Evolutionary conservation across 2,113 vertebrate genomes (phyloP).

Genomic region (Xiphophorus couchianus): DNA sequence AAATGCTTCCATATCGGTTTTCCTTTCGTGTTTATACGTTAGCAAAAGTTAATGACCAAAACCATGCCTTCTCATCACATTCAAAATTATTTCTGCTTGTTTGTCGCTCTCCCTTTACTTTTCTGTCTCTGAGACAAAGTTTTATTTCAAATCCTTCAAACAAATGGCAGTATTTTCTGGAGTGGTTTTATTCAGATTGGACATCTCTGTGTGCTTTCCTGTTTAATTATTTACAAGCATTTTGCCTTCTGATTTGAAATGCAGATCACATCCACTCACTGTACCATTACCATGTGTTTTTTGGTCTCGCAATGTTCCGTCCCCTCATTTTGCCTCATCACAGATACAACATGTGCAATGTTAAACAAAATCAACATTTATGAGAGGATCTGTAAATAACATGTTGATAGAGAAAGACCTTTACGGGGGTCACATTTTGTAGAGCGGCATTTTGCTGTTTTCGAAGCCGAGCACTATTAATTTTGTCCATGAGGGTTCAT

Average conservation of each 20-base stretch:
- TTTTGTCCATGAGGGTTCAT: slow-evolving; percentile 35
- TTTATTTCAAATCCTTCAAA: slow-evolving; percentile 18
- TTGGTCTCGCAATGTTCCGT: slow-evolving; percentile 10
- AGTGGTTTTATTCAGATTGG: slow-evolving; percentile 43
- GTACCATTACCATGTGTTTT: neutral
- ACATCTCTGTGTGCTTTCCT: slow-evolving; percentile 45
- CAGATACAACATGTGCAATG: slow-evolving; percentile 46
- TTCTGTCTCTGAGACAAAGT: neutral
- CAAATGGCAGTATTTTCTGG: slow-evolving; percentile 17
- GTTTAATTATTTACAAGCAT: slow-evolving; percentile 60
- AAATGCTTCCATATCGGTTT: slow-evolving; percentile 22
- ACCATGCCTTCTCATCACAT: slow-evolving; percentile 12
- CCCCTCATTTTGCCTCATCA: neutral
- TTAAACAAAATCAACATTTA: slow-evolving; percentile 25
- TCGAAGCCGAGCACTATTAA: slow-evolving; percentile 44
- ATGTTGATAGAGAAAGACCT: slow-evolving; percentile 39
- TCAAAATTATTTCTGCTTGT: slow-evolving; percentile 3
- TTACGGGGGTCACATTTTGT: slow-evolving; percentile 9
- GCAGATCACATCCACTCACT: slow-evolving; percentile 40
- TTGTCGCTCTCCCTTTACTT: neutral
- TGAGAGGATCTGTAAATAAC: slow-evolving; percentile 56
- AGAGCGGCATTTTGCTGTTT: neutral
- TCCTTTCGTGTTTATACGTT: slow-evolving; percentile 37
- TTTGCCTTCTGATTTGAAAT: slow-evolving; percentile 50
- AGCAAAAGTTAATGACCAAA: slow-evolving; percentile 35